These are phyloP conservation scores for Cistogaster globosa DNA, from an alignment of 2,888 invertebrate genomes.

Conservation along the genomic window DNA sequence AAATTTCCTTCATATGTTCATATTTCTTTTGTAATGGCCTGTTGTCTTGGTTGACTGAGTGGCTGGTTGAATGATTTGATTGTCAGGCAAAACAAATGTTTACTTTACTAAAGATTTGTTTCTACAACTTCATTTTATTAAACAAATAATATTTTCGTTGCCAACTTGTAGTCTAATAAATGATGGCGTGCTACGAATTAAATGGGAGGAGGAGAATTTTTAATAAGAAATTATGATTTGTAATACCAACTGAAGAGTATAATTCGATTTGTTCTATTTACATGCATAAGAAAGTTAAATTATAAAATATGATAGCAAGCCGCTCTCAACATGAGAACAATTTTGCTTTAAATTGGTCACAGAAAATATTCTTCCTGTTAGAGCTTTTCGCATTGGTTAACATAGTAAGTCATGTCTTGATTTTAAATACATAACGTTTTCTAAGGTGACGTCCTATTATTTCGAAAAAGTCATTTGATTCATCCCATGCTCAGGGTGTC, in stretches of 20 bases:
- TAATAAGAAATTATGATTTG: neutral
- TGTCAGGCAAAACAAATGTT: slow-evolving; percentile 55
- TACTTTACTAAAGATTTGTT: slow-evolving; percentile 48
- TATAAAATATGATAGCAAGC: no score
- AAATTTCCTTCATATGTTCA: neutral
- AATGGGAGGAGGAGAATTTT: slow-evolving; percentile 1
- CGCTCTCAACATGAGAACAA: no score
- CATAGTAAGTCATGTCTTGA: no score
- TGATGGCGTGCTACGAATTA: slow-evolving; percentile 5
- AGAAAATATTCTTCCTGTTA: no score
- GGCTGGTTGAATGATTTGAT: slow-evolving; percentile 45
- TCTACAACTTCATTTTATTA: slow-evolving; percentile 4
- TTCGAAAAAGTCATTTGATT: no score
- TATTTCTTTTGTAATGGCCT: slow-evolving; percentile 5
- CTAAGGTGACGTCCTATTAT: no score
- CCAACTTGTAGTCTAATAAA: neutral
- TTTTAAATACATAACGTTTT: no score
- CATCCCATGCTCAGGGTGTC: no score
- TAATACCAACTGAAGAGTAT: neutral
- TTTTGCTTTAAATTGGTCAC: no score
- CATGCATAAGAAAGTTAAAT: neutral
- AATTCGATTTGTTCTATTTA: neutral
- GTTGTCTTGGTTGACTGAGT: slow-evolving; percentile 47
- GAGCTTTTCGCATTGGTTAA: no score
- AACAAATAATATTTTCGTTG: slow-evolving; percentile 21